phyloP scores from a whole-genome alignment of 2,797 vertebrate species.

The Sternarchorhynchus goeldii region DNA sequence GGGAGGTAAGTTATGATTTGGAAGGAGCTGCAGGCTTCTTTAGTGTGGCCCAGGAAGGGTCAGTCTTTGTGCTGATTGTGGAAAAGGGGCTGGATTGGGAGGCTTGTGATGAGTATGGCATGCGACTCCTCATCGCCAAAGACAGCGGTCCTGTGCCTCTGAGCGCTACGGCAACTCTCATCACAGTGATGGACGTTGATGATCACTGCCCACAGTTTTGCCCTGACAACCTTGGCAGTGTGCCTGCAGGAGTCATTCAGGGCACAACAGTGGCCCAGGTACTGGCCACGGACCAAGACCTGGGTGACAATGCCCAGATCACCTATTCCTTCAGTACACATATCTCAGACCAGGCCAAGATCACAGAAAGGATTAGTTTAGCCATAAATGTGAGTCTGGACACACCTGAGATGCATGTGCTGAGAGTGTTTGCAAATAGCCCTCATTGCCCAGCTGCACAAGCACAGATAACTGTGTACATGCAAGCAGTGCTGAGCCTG shows the following conservation, averaged over 20 bases:
- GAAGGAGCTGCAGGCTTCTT: conserved; percentile 67
- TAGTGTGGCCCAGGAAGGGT: conserved; percentile 59
- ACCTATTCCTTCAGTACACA: conserved; percentile 76
- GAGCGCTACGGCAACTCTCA: conserved; percentile 68
- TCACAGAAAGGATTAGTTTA: conserved; percentile 73
- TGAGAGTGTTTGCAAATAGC: conserved; percentile 74
- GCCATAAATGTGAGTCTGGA: conserved; percentile 65
- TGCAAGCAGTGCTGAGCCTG: conserved; percentile 68
- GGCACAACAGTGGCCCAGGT: conserved; percentile 70
- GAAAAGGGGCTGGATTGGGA: conserved; percentile 74
- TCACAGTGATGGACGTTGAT: conserved; percentile 77
- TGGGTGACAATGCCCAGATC: conserved; percentile 71
- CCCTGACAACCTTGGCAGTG: conserved; percentile 56
- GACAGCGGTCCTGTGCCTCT: conserved; percentile 68
- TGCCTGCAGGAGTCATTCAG: conserved; percentile 65
- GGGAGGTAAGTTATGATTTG: conserved; percentile 69
- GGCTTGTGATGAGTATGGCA: conserved; percentile 65
- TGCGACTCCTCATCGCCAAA: conserved; percentile 71
- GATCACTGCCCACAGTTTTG: conserved; percentile 80
- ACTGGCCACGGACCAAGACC: conserved; percentile 74
- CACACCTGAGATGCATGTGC: conserved; percentile 67
- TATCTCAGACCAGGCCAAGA: conserved; percentile 70
- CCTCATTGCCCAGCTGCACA: conserved; percentile 72
- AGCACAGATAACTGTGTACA: conserved; percentile 71
- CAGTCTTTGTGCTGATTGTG: conserved; percentile 65